phyloP scores from a whole-genome alignment of 2,797 vertebrate genomes.

The Benthosema pterotum region DNA sequence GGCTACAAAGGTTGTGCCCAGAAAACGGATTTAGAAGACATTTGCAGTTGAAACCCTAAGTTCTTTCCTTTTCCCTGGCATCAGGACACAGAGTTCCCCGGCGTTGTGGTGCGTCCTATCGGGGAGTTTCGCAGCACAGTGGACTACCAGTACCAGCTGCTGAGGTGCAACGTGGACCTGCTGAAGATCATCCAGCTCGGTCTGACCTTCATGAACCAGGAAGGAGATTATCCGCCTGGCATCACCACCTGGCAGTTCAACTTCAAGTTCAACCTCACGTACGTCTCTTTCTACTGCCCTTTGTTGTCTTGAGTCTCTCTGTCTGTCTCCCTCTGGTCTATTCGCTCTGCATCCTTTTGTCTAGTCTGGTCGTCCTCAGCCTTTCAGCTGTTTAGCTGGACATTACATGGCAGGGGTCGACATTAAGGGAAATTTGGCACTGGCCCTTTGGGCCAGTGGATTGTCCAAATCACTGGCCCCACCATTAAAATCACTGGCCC shows the following conservation, averaged over 20 bases:
- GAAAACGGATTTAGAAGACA: no score
- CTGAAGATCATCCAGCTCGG: conserved; percentile 98
- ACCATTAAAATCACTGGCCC: no score
- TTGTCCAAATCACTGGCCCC: no score
- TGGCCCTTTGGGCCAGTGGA: no score
- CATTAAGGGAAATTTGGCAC: no score
- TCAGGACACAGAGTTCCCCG: conserved; percentile 97
- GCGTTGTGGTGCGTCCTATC: conserved; percentile 94
- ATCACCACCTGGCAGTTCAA: conserved; percentile 99
- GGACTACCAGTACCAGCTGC: conserved; percentile 97
- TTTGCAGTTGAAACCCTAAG: no score
- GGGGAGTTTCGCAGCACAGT: conserved; percentile 98
- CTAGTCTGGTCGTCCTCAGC: no score
- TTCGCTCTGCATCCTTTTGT: no score
- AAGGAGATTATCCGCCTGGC: conserved; percentile 92
- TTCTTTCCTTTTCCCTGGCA: not conserved
- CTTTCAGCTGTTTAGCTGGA: no score
- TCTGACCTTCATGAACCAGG: conserved; percentile 96
- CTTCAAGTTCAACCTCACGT: conserved; percentile 99
- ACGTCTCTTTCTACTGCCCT: conserved; percentile 48
- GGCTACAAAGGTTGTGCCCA: no score
- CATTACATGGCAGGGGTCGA: no score
- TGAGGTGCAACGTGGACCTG: conserved; percentile 96
- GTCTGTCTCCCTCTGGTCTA: no score
- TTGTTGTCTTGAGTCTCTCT: not conserved